phyloP scores from a whole-genome alignment of 2,113 vertebrate genomes.

The Rallus limicola region DNA sequence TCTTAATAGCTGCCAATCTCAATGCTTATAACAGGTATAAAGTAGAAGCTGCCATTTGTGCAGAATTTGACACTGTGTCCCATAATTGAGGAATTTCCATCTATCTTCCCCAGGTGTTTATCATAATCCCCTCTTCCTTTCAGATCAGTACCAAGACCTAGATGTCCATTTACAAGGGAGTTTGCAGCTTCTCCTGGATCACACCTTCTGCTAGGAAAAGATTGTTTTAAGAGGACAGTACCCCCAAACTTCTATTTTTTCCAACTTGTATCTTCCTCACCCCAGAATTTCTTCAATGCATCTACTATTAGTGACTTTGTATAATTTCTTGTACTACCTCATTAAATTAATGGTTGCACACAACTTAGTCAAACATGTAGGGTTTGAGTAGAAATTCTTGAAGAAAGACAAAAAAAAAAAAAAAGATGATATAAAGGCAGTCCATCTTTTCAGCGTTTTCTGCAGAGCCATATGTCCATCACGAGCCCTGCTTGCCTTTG shows the following conservation, averaged over 20 bases:
- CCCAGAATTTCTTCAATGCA: neutral
- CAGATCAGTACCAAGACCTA: neutral
- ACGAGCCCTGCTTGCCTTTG: neutral
- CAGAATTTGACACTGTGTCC: neutral
- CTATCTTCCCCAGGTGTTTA: neutral
- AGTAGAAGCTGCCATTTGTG: neutral
- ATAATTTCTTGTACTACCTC: neutral
- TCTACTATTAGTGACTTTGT: neutral
- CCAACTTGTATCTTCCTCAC: neutral
- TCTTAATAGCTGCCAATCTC: neutral
- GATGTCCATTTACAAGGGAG: neutral
- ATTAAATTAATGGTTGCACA: neutral
- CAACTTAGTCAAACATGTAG: neutral
- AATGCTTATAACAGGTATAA: accelerated
- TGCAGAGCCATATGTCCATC: neutral
- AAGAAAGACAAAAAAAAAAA: neutral
- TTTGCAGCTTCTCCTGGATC: neutral
- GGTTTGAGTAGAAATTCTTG: neutral
- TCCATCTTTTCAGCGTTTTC: neutral
- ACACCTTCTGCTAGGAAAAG: neutral
- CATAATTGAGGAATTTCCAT: neutral
- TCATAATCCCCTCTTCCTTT: neutral
- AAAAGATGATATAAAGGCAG: neutral
- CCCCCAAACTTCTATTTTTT: neutral
- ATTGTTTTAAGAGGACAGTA: neutral